Evolutionary conservation across 2,113 vertebrate genomes (phyloP), one percentile per base, ranked within the genome.

Genomic region (Talpa occidentalis): DNA sequence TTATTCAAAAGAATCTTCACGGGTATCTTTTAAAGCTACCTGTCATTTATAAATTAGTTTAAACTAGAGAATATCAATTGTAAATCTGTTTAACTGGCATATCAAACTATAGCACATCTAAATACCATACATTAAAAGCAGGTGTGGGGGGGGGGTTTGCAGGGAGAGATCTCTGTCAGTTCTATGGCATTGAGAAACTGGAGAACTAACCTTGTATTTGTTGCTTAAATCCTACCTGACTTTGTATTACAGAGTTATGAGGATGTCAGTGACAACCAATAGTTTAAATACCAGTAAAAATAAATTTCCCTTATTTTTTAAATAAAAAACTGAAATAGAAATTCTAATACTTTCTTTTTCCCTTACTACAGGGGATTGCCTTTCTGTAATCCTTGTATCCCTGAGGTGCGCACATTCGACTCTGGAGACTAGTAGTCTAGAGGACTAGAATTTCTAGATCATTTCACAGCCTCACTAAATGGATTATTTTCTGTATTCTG

Each of bases 111-210:
- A 66, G 56, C 37, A 66, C 74, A 89, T 76, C 42, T 52, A 76
- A 54, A 54, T 85, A 24, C 5, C 5, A n/a, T 56, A 26, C 2
- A 14, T 47, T 22, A 42, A n/a, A 76, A 28, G 54, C 44, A 60
- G 28, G 19, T 49, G 1, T 10, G 21, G 19, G 0, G 0, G 14
- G 52, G 0, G 52, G 0, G 0, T 10, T 52, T 37, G 5, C 21
- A 9, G 32, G 78, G 26, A 3, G 22, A 49, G 70, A 32, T 49
- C 56, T 95, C 49, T 59, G 14, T 78, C 76, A 64, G 35, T n/a
- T 44, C 8, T 4, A 40, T 59, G 28, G 32, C 40, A 35, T 10
- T 30, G 16, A 40, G 40, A 22, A 42, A 42, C 8, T 56, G 10
- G 69, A 26, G 24, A 66, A 79, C n/a, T 83, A 42, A 30, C 37